Evolutionary conservation across 2,797 vertebrate species (phyloP), one percentile per base, ranked within the genome.

Genomic region (Nyctalus aviator): DNA sequence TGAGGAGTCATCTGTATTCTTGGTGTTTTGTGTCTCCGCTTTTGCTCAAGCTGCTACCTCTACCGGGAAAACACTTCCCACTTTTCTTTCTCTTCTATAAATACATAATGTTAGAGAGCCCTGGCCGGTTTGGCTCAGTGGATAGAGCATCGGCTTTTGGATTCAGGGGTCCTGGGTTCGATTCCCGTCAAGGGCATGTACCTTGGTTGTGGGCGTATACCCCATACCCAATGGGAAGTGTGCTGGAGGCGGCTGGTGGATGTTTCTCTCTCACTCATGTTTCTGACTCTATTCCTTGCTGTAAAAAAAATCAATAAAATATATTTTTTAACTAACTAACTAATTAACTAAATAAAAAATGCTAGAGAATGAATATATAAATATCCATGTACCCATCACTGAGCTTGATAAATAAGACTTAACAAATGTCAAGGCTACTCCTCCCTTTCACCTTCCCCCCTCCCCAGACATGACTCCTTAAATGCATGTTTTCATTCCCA

Each of bases 291-390:
- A 11, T 44, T 44, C 44, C 44, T 44, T 10, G 44, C 44, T 44
- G 44, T 44, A 44, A 44, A 44, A 44, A 44, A 44, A 44, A 9
- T 11, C 44, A 44, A 44, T 44, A 44, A 44, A 44, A 44, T 41
- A 44, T 44, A 44, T 44, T 44, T 44, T 44, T 11, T 11, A 44
- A 44, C n/a, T n/a, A n/a, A 41, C 6, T 41, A 41, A 41, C 6
- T 41, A 41, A 41, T 6, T 41, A 41, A 41, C 5, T 41, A 41
- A 44, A 44, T 44, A 44, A 44, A 88, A 84, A 64, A 81, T 55
- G 35, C 41, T 68, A 87, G 75, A 75, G 69, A 59, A 53, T 86
- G 27, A 93, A 66, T 88, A 91, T 44, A 64, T 84, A 79, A 90
- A 81, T 59, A 68, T 71, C 64, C 30, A 20, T 23, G 13, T 79